Evolutionary conservation across 2,888 invertebrate species (phyloP).

Genomic region (Nymphalis urticae): DNA sequence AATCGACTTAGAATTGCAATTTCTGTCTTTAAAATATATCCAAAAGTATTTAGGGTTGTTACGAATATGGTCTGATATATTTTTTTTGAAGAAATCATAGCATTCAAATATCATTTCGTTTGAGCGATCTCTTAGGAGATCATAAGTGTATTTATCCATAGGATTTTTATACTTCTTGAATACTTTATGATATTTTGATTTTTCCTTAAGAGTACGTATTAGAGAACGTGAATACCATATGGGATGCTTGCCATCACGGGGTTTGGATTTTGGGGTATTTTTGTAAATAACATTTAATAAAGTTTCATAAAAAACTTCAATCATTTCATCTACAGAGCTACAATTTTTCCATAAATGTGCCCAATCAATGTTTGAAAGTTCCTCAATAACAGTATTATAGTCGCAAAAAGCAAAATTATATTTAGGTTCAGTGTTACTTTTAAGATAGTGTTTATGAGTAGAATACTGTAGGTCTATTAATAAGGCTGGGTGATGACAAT

Average conservation of each 20-base stretch:
- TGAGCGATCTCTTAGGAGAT: too few relatives aligned
- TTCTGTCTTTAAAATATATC: too few relatives aligned
- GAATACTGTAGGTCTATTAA: too few relatives aligned
- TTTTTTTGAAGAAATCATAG: too few relatives aligned
- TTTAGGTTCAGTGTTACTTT: conserved; percentile 4
- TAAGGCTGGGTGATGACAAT: too few relatives aligned
- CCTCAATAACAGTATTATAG: conserved; percentile 1
- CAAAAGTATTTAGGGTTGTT: too few relatives aligned
- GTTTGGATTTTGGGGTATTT: conserved; percentile 1
- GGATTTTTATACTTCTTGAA: too few relatives aligned
- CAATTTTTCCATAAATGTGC: not conserved
- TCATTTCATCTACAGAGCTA: not conserved
- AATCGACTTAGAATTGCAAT: too few relatives aligned
- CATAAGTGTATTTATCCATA: too few relatives aligned
- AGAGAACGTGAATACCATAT: conserved; percentile 4
- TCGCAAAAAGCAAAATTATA: not conserved
- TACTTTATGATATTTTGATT: conserved; percentile 3
- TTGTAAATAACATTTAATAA: not conserved
- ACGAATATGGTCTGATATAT: too few relatives aligned
- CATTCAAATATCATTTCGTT: too few relatives aligned
- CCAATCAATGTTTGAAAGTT: not conserved
- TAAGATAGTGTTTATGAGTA: too few relatives aligned
- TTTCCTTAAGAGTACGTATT: not conserved
- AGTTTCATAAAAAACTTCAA: conserved; percentile 3
- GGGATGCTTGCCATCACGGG: not conserved